phyloP scores from a whole-genome alignment of 2,888 invertebrate species.

The Chelonus formosanus region DNA sequence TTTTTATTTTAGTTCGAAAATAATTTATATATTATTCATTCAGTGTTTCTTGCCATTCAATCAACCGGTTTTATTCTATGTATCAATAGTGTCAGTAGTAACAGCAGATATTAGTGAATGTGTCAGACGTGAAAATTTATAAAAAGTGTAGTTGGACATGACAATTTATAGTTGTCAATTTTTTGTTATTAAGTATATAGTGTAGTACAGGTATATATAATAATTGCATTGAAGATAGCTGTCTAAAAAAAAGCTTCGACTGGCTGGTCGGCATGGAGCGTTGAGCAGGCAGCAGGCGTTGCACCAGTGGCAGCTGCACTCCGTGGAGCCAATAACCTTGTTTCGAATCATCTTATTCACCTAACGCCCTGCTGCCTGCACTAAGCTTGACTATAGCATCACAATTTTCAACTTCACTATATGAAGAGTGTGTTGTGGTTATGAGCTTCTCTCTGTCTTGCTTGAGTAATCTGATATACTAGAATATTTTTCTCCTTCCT shows the following conservation, averaged over 20 bases:
- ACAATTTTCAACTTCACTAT: conserved; percentile 30
- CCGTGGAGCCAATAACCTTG: conserved; percentile 54
- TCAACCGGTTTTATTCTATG: conserved; percentile 2
- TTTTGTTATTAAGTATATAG: no score
- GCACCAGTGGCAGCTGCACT: conserved; percentile 45
- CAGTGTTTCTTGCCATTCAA: background rate
- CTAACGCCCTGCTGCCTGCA: conserved; percentile 45
- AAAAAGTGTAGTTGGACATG: background rate
- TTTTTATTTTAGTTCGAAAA: background rate
- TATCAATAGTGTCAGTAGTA: background rate
- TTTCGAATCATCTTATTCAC: conserved; percentile 57
- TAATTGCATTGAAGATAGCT: conserved; percentile 5
- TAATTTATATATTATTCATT: background rate
- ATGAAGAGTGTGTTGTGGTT: no score
- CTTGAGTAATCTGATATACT: no score
- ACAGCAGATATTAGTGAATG: background rate
- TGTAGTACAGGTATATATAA: background rate
- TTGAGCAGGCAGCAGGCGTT: conserved; percentile 30
- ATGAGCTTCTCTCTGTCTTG: no score
- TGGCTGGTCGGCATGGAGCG: conserved; percentile 31
- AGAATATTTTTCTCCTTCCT: no score
- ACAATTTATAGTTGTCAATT: no score
- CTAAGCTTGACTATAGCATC: conserved; percentile 41
- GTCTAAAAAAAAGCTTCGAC: conserved; percentile 17
- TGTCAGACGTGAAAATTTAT: background rate